Conservation (phyloP, 2,797 vertebrate genomes). For the Champsocephalus gunnari region DNA sequence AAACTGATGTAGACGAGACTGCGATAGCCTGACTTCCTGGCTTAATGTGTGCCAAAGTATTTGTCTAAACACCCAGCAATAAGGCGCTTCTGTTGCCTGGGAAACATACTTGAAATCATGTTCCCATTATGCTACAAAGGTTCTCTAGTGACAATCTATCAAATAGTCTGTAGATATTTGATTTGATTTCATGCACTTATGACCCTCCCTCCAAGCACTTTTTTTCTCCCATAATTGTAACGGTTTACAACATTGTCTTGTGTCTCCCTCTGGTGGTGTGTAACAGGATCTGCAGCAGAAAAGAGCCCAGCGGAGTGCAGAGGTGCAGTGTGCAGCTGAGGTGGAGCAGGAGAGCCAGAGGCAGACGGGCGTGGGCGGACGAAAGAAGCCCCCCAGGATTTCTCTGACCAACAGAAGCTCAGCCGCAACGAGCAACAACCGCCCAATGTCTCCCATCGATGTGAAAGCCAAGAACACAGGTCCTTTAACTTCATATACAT, state of each 20-base stretch:
- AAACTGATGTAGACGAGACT: neutral
- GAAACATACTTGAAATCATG: neutral
- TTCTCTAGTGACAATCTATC: neutral
- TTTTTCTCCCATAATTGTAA: neutral
- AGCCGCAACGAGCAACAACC: slow-evolving; percentile 53
- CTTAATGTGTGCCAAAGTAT: no score
- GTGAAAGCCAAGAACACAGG: slow-evolving; percentile 88
- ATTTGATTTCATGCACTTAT: neutral
- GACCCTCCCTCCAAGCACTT: no score
- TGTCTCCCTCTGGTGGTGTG: slow-evolving; percentile 45
- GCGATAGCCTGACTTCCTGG: neutral
- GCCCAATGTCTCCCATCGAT: slow-evolving; percentile 54
- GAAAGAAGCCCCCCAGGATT: slow-evolving; percentile 78
- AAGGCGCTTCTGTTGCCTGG: no score
- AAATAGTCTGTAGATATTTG: neutral
- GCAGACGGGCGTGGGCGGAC: slow-evolving; percentile 65
- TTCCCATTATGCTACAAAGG: no score
- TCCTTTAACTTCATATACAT: slow-evolving; percentile 46
- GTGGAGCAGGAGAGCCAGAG: slow-evolving; percentile 68
- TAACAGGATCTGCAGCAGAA: slow-evolving; percentile 92
- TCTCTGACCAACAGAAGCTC: slow-evolving; percentile 43
- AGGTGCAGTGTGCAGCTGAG: slow-evolving; percentile 60
- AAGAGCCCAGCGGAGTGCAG: slow-evolving; percentile 78
- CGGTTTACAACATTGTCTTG: no score
- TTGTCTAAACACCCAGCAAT: no score